phyloP scores from a whole-genome alignment of 2,888 invertebrate species.

The Diaphora mendica region DNA sequence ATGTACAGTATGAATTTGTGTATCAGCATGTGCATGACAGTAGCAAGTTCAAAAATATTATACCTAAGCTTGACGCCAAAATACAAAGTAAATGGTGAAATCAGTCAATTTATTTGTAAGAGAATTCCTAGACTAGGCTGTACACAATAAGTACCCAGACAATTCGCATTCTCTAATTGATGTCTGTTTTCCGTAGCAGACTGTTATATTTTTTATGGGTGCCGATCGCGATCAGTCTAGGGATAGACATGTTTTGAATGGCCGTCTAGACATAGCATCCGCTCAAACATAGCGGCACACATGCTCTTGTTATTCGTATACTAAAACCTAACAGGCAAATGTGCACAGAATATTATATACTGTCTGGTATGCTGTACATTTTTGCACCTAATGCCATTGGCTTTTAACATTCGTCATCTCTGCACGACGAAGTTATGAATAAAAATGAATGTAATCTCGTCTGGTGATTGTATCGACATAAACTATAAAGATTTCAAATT shows the following conservation, averaged over 20 bases:
- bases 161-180: constrained; percentile 65
- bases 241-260: constrained; percentile 73
- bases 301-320: constrained; percentile 60
- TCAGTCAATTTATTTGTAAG: background rate
- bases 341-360: constrained; percentile 70
- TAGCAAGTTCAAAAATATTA: background rate
- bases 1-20: background rate
- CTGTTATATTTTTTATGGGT: constrained; percentile 66
- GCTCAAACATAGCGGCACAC: constrained; percentile 62
- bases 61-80: background rate
- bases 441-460: constrained; percentile 67
- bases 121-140: background rate
- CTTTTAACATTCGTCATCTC: constrained; percentile 57
- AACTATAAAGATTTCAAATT: constrained; percentile 57
- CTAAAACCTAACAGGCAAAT: constrained; percentile 59
- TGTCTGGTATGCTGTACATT: constrained; percentile 62
- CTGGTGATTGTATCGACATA: constrained; percentile 65
- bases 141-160: constrained; percentile 33
- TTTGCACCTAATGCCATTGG: constrained; percentile 58
- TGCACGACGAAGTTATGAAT: constrained; percentile 62
- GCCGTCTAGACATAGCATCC: constrained; percentile 75
- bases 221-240: constrained; percentile 69
- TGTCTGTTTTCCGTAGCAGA: constrained; percentile 60
- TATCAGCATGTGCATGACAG: background rate
- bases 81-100: background rate